Percentiles rank a stretch among this genome's conserved stretches.
Evolutionary conservation across 2,797 vertebrate species (phyloP).

Genomic region (Threskiornis aethiopicus): DNA sequence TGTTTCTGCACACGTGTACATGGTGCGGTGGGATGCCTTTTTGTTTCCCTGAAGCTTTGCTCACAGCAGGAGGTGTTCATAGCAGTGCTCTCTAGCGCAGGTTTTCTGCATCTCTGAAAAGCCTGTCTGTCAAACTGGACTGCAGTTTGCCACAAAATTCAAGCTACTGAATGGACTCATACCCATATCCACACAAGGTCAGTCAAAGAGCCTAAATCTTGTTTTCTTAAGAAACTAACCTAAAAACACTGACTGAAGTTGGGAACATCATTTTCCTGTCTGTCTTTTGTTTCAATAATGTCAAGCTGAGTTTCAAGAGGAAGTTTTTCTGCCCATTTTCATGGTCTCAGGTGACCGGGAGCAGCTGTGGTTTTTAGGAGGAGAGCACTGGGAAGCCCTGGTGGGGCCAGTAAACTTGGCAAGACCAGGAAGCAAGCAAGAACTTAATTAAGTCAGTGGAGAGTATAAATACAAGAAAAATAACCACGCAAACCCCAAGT

Average conservation of each 20-base stretch:
- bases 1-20: rapidly evolving
- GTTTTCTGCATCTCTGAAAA: neutral
- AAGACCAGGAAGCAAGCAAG: conserved; percentile 14
- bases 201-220: neutral
- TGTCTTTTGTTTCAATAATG: neutral
- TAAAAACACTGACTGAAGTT: neutral
- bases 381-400: conserved; percentile 8
- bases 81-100: neutral
- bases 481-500: conserved; percentile 35
- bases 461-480: conserved; percentile 41
- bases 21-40: neutral
- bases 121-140: neutral
- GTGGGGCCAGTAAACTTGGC: conserved; percentile 16
- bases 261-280: neutral
- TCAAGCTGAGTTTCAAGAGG: neutral
- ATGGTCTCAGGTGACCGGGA: neutral
- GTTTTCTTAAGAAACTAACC: neutral
- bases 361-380: conserved; percentile 41
- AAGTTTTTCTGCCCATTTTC: neutral
- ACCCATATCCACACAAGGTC: neutral
- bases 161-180: neutral
- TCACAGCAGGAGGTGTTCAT: neutral
- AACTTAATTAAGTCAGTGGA: conserved; percentile 64
- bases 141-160: neutral
- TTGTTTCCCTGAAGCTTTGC: neutral